Evolutionary conservation across 2,797 vertebrate species (phyloP), one percentile per base, ranked within the genome.

Genomic region (Nothura maculosa): DNA sequence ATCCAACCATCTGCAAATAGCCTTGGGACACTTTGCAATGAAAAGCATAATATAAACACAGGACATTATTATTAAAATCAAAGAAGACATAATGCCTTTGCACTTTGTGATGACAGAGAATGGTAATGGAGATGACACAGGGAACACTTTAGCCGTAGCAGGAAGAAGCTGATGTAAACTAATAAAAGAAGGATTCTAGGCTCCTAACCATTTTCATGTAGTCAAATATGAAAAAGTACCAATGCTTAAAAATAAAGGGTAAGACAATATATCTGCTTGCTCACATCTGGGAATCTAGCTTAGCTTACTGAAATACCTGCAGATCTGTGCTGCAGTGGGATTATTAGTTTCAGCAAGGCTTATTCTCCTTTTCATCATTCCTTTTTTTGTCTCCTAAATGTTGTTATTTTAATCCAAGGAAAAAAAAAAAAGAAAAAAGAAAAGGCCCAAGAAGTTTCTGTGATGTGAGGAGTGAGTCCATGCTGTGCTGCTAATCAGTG

Each of bases 141-240:
- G 90, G 82, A 72, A 91, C 54, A 72, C 48, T 55, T 90, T 75
- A 84, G 64, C 87, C 85, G 48, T 86, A 90, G 92, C 87, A 89
- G 80, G 90, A 96, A 93, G 75, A 91, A 90, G 62, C 63, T 93
- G 63, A 83, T 75, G 32, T 79, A 87, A 96, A 93, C 81, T 94
- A 89, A 94, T 94, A 93, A 96, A 93, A 96, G 82, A 78, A 93
- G 87, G 94, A 96, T 96, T 95, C 85, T 34, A 67, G 76, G 52
- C 43, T 18, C 63, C 83, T 92, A 88, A 80, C 16, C 12, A 43
- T 87, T 91, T 94, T 90, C 77, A 89, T 25, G 40, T 81, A 92
- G 61, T 66, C 75, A 82, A 68, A 85, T 82, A 88, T 55, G 28
- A 74, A 62, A 74, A 80, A 84, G 72, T 50, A 60, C 17, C 28